These are phyloP conservation scores for Stenchaetothrips biformis DNA, from an alignment of 2,888 invertebrate genomes.

Conservation along the genomic window DNA sequence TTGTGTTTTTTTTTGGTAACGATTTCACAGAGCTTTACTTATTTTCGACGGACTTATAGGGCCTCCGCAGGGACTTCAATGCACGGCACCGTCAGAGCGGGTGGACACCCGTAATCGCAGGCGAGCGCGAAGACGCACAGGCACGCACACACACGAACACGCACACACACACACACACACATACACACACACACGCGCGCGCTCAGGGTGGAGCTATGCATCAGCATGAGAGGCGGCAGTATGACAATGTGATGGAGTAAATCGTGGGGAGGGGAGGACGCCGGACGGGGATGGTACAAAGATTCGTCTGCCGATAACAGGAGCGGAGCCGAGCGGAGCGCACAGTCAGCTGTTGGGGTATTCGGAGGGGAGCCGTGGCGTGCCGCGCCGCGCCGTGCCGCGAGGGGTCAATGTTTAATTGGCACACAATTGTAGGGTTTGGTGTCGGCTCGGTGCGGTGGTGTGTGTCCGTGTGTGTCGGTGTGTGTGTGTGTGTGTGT, in stretches of 20 bases:
- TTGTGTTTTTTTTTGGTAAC: no score
- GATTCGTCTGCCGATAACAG: slow-evolving; percentile 14
- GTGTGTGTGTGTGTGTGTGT: not conserved
- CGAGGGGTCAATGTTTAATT: slow-evolving; percentile 22
- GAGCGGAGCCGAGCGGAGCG: not conserved
- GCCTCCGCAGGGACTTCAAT: no score
- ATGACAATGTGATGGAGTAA: not conserved
- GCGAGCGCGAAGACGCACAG: not conserved
- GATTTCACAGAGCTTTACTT: no score
- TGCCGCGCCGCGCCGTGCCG: not conserved
- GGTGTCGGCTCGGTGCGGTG: slow-evolving; percentile 2
- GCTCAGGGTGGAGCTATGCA: not conserved
- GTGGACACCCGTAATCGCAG: no score
- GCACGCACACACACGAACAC: not conserved
- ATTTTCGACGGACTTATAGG: no score
- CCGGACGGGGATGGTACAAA: not conserved
- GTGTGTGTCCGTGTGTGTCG: not conserved
- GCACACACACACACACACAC: not conserved
- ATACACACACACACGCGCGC: not conserved
- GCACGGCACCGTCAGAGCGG: no score
- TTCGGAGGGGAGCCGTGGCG: not conserved
- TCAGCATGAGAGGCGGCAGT: not conserved
- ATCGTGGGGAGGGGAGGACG: not conserved
- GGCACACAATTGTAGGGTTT: slow-evolving; percentile 24
- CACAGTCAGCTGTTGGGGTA: not conserved